phyloP scores from a whole-genome alignment of 2,113 vertebrate species.

The Apistogramma diplotaenia region DNA sequence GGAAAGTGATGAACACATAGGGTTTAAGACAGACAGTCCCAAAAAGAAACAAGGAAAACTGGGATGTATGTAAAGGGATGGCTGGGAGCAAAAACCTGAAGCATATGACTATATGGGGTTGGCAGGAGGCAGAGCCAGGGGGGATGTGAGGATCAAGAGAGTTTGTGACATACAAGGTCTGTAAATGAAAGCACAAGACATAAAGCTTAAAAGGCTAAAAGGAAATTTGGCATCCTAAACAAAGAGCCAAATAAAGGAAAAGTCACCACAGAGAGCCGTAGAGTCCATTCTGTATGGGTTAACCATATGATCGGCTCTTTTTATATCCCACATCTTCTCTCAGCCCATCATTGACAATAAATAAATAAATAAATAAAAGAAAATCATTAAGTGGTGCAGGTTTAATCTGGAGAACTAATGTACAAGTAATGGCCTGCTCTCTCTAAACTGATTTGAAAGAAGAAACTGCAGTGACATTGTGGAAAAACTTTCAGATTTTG shows the following conservation, averaged over 20 bases:
- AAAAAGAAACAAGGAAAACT: background rate
- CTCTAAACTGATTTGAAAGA: background rate
- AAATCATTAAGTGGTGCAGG: background rate
- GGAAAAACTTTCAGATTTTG: background rate
- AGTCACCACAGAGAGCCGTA: too few relatives aligned
- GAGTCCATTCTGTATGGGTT: background rate
- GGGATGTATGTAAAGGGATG: background rate
- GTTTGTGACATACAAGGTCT: background rate
- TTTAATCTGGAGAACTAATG: background rate
- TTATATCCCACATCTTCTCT: background rate
- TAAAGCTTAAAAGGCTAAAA: background rate
- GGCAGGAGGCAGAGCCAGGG: too few relatives aligned
- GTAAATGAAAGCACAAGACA: rapidly evolving
- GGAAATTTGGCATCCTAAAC: background rate
- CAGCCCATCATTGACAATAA: too few relatives aligned
- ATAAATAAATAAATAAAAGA: background rate
- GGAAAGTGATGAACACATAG: background rate
- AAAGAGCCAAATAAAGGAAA: too few relatives aligned
- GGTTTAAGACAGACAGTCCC: background rate
- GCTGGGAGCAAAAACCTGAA: background rate
- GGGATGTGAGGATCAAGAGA: background rate
- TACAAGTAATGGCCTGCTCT: background rate
- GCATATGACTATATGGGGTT: too few relatives aligned
- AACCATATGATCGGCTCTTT: background rate
- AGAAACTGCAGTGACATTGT: background rate